A percentile compares a stretch with the other conserved stretches of the same genome.
These are phyloP conservation scores for Ditylenchus dipsaci DNA, from an alignment of 1,140 invertebrate species.

Conservation along the genomic window DNA sequence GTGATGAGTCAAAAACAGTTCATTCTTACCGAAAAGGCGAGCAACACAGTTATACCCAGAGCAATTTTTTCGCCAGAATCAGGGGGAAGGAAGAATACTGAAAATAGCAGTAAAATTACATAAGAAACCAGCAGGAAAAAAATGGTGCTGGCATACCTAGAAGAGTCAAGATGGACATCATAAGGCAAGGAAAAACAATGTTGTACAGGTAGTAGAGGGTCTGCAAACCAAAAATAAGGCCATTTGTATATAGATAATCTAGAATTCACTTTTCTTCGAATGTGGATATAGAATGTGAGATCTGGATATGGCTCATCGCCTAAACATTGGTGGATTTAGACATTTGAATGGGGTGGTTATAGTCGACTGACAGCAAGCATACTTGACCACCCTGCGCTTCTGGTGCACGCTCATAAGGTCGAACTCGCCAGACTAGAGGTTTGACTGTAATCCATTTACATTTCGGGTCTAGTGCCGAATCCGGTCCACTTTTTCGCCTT, in stretches of 20 bases:
- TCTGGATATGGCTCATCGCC: constrained; percentile 64
- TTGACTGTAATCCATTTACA: no score
- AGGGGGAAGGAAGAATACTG: constrained; percentile 80
- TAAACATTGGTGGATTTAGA: no score
- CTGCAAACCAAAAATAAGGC: constrained; percentile 11
- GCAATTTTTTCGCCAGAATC: constrained; percentile 77
- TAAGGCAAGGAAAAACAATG: constrained; percentile 77
- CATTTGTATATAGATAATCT: no score
- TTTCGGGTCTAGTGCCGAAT: no score
- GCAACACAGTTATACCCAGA: constrained; percentile 75
- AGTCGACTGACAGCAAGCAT: constrained; percentile 41
- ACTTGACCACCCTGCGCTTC: constrained; percentile 45
- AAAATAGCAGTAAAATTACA: constrained; percentile 61
- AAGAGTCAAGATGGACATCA: constrained; percentile 77
- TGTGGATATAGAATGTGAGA: constrained; percentile 67
- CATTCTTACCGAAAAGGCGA: constrained; percentile 78
- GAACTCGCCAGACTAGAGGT: constrained; percentile 67
- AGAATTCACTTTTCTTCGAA: constrained; percentile 7
- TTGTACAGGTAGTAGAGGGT: constrained; percentile 85
- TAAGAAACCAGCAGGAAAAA: constrained; percentile 61
- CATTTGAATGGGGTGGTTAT: no score
- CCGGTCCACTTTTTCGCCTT: no score
- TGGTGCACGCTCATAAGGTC: constrained; percentile 52
- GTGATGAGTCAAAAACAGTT: neutral
- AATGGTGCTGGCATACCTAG: constrained; percentile 56